These are phyloP conservation scores for Euthynnus affinis DNA, from an alignment of 2,797 vertebrate genomes.

Conservation along the genomic window DNA sequence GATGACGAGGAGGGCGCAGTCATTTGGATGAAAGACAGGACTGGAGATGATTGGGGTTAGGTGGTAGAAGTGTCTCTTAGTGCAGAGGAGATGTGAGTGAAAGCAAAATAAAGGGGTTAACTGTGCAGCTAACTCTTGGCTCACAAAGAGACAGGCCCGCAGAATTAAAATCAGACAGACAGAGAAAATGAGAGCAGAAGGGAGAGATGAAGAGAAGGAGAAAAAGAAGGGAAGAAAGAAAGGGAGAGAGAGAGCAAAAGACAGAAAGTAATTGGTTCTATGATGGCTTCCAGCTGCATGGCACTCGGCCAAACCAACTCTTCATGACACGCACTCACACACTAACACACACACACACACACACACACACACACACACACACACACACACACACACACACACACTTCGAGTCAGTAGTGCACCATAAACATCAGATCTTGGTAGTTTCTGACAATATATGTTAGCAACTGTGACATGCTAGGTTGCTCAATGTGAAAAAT, in stretches of 20 bases:
- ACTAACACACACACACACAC: slow-evolving; percentile 27
- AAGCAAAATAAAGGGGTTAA: slow-evolving; percentile 50
- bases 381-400: slow-evolving; percentile 24
- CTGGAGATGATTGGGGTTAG: slow-evolving; percentile 14
- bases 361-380: slow-evolving; percentile 30
- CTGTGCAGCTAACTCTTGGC: slow-evolving; percentile 45
- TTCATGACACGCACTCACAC: slow-evolving; percentile 57
- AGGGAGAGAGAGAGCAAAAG: slow-evolving; percentile 77
- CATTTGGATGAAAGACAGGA: slow-evolving; percentile 25
- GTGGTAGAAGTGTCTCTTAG: slow-evolving; percentile 4
- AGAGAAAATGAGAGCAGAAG: slow-evolving; percentile 66
- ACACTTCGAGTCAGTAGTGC: slow-evolving; percentile 48
- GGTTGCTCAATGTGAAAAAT: slow-evolving; percentile 53
- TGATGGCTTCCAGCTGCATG: slow-evolving; percentile 98
- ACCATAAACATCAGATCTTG: slow-evolving; percentile 60
- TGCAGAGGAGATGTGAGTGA: slow-evolving; percentile 18
- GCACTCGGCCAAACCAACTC: slow-evolving; percentile 85
- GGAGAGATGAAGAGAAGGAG: slow-evolving; percentile 70
- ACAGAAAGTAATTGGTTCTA: slow-evolving; percentile 95
- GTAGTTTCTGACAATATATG: slow-evolving; percentile 65
- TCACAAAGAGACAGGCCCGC: slow-evolving; percentile 49
- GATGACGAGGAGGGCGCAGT: slow-evolving; percentile 29
- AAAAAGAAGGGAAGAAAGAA: slow-evolving; percentile 57
- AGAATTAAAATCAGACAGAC: slow-evolving; percentile 77
- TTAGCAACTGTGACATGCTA: slow-evolving; percentile 53